phyloP scores from a whole-genome alignment of 1,140 invertebrate genomes.

The Drosophila jambulina region DNA sequence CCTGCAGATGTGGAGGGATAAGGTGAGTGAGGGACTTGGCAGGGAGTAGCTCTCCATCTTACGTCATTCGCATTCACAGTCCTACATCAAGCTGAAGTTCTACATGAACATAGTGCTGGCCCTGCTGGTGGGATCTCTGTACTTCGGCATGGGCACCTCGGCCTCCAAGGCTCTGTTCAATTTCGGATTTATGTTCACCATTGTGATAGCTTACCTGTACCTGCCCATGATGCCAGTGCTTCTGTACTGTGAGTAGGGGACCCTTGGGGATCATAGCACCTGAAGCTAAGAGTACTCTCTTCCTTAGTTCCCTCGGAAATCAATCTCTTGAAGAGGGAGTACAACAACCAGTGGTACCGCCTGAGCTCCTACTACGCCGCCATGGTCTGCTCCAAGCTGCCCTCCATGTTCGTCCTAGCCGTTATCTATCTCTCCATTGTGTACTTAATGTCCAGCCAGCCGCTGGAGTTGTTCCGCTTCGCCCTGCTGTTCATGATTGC shows the following conservation, averaged over 20 bases:
- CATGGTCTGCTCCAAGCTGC: constrained; percentile 90
- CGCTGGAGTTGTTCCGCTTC: constrained; percentile 91
- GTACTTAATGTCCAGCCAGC: constrained; percentile 94
- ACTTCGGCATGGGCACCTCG: constrained; percentile 90
- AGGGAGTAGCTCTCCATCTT: not conserved
- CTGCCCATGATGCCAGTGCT: constrained; percentile 92
- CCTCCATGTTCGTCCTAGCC: constrained; percentile 90
- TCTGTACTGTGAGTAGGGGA: constrained; percentile 89
- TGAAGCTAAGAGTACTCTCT: not conserved
- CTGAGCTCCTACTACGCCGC: constrained; percentile 96
- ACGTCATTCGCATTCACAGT: constrained; percentile 86
- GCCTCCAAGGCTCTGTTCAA: constrained; percentile 93
- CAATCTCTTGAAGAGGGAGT: constrained; percentile 93
- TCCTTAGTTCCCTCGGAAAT: constrained; percentile 95
- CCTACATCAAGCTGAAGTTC: constrained; percentile 89
- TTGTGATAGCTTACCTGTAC: constrained; percentile 91
- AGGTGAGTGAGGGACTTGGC: constrained; percentile 84
- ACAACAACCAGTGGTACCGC: constrained; percentile 97
- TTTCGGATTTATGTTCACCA: constrained; percentile 92
- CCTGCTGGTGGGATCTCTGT: constrained; percentile 89
- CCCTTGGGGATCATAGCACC: rapidly evolving
- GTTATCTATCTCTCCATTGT: constrained; percentile 92
- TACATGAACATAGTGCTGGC: constrained; percentile 89
- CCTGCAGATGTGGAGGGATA: constrained; percentile 90
- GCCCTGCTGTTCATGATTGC: constrained; percentile 89